Base-by-base conservation (phyloP, 2,888 invertebrate species). In the Campoplex nolae region DNA sequence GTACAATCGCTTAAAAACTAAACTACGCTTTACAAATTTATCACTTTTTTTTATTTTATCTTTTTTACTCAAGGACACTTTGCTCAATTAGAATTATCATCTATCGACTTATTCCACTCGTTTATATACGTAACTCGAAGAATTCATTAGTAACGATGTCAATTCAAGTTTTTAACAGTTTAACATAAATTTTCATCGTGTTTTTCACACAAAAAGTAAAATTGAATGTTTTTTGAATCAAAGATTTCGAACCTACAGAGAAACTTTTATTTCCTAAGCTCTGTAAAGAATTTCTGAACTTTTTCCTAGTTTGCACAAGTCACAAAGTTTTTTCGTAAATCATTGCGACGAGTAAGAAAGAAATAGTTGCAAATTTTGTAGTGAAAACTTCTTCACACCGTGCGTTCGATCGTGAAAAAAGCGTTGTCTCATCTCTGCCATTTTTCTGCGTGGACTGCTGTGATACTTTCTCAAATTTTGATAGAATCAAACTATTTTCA, bases 1-100 rank as follows among this genome's bases (percentile, higher is more conserved):
- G 42, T 42, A 70, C 42, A 70, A 23, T 70, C 45, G 13, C 42
- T 70, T 70, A 16, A 48, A 23, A 70, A 70, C 42, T 70, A 70
- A 18, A 45, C 45, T 42, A 70, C 42, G 45, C 42, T 70, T 70
- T 28, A 45, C 13, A 70, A 70, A 70, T 70, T 45, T 45, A 45
- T 45, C 42, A 70, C 42, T 70, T 42, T 42, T 42, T 42, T 42
- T 8, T 4, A 45, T 38, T 45, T 45, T 23, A 23, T 42, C 3
- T 45, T 23, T 45, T 42, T 4, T 23, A n/a, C 4, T 45, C 42
- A 42, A 70, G 23, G 42, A 42, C 70, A 70, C 70, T 42, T 70
- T 23, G 42, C 6, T 70, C 23, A 45, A 70, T 23, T 28, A 3
- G 13, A 45, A 23, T 48, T 45, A 23, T 28, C 13, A 70, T 68